Evolutionary conservation across 2,888 invertebrate species (phyloP), one percentile per base, ranked within the genome.

Genomic region (Scaeva pyrastri): DNA sequence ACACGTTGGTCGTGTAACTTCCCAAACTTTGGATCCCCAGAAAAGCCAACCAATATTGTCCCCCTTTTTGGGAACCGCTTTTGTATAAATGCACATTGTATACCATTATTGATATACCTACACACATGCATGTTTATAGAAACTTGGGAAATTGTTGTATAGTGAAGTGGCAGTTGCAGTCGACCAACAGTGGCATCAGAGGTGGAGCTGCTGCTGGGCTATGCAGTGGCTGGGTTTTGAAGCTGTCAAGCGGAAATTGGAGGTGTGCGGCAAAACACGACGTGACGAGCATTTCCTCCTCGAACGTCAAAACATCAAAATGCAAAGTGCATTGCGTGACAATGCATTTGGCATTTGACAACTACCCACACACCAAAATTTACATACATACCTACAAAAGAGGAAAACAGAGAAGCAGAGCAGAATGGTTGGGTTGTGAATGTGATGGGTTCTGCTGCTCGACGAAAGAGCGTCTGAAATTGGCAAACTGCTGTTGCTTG

Each of bases 221-320:
- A 41, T 48, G 19, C 16, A 52, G 52, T 52, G 52, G 19, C 48
- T 66, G 66, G 26, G 21, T 52, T 31, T 68, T 50, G 48, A 80
- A 73, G 64, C 81, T 81, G 73, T 85, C 80, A 79, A 89, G 85
- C 89, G 89, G 92, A 92, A 92, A 92, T 92, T 91, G 91, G 91
- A 92, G 92, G 92, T 92, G 92, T 92, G 92, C 90, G 92, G 91
- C 91, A 91, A 91, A 92, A 92, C 92, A 91, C 92, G 91, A 92
- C 91, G 92, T 92, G 92, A 92, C 92, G 91, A 91, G 91, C 92
- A 92, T 92, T 92, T 92, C 92, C 92, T 92, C 90, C 90, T 91
- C 80, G 72, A 81, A 74, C 90, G 91, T 91, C 91, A 91, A 91
- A 91, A 91, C 91, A 91, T 91, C 91, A 91, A 91, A 91, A 91